These are phyloP conservation scores for Chaetops frenatus DNA, from an alignment of 2,113 vertebrate species.

Conservation along the genomic window DNA sequence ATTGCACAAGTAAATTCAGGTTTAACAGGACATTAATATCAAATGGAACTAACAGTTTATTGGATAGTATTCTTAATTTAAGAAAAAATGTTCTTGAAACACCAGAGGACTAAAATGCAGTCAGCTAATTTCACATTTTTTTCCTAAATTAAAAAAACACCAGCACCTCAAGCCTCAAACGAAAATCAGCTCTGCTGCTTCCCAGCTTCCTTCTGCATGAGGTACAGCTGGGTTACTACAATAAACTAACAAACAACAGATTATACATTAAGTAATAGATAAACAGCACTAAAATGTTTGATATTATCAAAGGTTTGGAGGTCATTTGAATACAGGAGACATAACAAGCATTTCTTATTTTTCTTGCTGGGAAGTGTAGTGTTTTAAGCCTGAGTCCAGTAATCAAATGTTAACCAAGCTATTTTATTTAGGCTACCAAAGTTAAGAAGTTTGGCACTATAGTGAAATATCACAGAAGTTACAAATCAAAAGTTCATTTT, in stretches of 20 bases:
- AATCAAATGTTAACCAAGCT: not conserved
- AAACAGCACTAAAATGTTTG: not conserved
- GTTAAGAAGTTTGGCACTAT: not conserved
- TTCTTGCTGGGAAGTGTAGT: not conserved
- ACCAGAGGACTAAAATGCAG: not conserved
- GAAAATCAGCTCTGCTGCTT: not conserved
- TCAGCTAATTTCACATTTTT: not conserved
- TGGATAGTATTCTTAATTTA: not conserved
- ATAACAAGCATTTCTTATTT: not conserved
- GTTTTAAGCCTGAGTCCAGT: not conserved
- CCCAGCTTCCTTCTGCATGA: not conserved
- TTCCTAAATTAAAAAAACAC: not conserved
- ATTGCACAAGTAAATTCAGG: not conserved
- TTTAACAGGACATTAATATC: not conserved
- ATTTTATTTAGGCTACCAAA: not conserved
- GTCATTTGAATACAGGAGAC: not conserved
- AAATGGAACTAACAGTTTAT: not conserved
- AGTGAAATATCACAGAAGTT: not conserved
- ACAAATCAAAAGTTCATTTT: not conserved
- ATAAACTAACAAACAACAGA: conserved; percentile 14
- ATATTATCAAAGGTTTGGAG: conserved; percentile 1
- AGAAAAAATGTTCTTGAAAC: not conserved
- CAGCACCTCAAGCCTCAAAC: not conserved
- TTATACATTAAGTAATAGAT: conserved; percentile 26
- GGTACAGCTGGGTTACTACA: not conserved